phyloP scores from a whole-genome alignment of 35 echinoderm and acorn worm species.

The Apostichopus californicus region DNA sequence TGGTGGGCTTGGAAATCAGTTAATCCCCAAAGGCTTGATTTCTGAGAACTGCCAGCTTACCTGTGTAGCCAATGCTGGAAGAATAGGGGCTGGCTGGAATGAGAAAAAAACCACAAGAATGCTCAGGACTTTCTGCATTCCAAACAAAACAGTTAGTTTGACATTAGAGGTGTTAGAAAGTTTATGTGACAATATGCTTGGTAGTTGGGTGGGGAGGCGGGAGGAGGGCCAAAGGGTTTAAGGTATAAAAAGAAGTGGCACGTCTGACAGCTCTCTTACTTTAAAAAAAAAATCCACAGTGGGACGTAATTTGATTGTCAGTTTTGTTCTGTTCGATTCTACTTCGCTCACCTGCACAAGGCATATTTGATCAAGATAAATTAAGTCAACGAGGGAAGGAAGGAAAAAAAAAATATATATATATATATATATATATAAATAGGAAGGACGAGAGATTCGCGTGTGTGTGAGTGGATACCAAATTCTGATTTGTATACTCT shows the following conservation, averaged over 20 bases:
- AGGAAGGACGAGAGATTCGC: neutral
- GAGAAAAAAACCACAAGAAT: conserved; percentile 42
- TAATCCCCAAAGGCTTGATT: conserved; percentile 18
- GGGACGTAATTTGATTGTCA: conserved; percentile 2
- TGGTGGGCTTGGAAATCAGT: neutral
- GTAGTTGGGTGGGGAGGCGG: neutral
- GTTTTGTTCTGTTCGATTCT: conserved; percentile 21
- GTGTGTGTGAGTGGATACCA: neutral
- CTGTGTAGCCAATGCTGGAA: neutral
- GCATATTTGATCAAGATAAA: conserved; percentile 46
- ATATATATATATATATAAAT: neutral
- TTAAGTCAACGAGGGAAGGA: neutral
- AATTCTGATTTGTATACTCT: neutral
- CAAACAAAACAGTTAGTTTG: conserved; percentile 14
- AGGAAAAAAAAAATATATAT: neutral
- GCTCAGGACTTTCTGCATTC: conserved; percentile 17
- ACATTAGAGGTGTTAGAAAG: conserved; percentile 25
- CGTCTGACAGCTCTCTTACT: neutral
- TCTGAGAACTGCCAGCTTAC: conserved; percentile 24
- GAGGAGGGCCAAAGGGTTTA: neutral
- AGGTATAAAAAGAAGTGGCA: neutral
- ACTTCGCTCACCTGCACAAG: neutral
- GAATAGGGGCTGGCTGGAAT: neutral
- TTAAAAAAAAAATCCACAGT: neutral
- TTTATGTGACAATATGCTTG: conserved; percentile 23